Evolutionary conservation across 2,888 invertebrate species (phyloP).

Genomic region (Apocheima hispidaria): DNA sequence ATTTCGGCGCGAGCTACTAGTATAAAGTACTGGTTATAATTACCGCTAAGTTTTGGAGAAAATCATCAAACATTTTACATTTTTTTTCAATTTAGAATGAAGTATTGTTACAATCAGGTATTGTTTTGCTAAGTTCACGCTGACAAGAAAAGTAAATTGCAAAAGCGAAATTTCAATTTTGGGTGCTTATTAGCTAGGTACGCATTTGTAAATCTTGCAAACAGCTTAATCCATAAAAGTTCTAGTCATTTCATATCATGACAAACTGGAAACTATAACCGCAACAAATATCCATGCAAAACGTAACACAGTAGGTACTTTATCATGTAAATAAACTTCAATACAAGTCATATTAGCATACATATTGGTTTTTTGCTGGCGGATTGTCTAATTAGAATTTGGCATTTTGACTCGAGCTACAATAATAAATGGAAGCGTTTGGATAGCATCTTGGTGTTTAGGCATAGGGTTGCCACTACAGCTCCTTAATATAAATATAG

Average conservation of each 20-base stretch:
- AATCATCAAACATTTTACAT: no score
- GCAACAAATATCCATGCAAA: conserved; percentile 23
- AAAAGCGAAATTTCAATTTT: no score
- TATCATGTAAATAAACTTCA: conserved; percentile 64
- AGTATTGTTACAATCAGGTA: no score
- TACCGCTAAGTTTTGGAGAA: no score
- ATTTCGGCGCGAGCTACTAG: no score
- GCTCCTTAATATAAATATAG: no score
- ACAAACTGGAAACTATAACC: conserved; percentile 5
- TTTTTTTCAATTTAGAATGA: no score
- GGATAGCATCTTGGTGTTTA: conserved; percentile 19
- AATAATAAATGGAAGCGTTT: conserved; percentile 40
- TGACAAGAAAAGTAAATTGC: no score
- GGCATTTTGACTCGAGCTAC: conserved; percentile 47
- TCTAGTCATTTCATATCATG: conserved; percentile 7
- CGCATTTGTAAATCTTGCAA: no score
- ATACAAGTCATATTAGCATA: conserved; percentile 42
- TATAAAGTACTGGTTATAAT: no score
- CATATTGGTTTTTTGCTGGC: conserved; percentile 54
- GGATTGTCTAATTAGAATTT: conserved; percentile 54
- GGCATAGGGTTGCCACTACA: conserved; percentile 11
- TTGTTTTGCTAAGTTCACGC: no score
- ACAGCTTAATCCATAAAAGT: background rate
- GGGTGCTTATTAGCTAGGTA: no score
- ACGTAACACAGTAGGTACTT: conserved; percentile 53